These are phyloP conservation scores for Apodemus sylvaticus DNA, from an alignment of 2,113 vertebrate genomes.

Conservation along the genomic window DNA sequence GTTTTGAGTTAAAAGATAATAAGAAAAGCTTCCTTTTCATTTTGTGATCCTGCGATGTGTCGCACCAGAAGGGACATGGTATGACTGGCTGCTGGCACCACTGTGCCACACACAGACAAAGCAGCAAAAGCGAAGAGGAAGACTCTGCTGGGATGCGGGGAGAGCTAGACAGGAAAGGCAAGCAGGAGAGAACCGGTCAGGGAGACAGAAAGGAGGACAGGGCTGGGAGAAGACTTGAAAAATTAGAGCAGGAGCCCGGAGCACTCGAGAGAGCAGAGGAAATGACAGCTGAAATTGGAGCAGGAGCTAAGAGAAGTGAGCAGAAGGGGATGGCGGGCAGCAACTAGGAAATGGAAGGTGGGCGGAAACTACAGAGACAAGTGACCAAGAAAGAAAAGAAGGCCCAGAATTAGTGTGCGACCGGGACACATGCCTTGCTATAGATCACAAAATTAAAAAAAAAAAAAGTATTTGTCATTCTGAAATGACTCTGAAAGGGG, in stretches of 20 bases:
- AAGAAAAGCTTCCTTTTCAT: neutral
- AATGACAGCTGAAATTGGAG: constrained; percentile 88
- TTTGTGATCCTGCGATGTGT: constrained; percentile 54
- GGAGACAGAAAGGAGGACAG: constrained; percentile 85
- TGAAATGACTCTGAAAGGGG: constrained; percentile 79
- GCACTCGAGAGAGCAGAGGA: constrained; percentile 87
- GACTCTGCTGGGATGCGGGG: constrained; percentile 62
- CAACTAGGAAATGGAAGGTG: constrained; percentile 84
- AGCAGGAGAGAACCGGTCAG: constrained; percentile 85
- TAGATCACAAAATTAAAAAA: constrained; percentile 79
- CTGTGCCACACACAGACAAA: neutral
- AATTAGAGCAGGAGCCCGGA: constrained; percentile 88
- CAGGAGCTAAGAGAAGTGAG: constrained; percentile 87
- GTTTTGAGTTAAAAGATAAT: neutral
- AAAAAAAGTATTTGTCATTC: constrained; percentile 81
- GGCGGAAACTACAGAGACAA: constrained; percentile 79
- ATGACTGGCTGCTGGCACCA: neutral
- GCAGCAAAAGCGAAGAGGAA: constrained; percentile 59
- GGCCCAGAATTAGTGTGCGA: constrained; percentile 76
- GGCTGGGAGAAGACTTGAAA: constrained; percentile 87
- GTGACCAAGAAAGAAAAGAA: constrained; percentile 78
- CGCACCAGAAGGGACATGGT: constrained; percentile 3
- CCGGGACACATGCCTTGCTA: constrained; percentile 69
- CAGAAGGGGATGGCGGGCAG: constrained; percentile 82
- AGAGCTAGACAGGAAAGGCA: constrained; percentile 75